A percentile compares a stretch with the other conserved stretches of the same genome.
phyloP scores from a whole-genome alignment of 2,113 vertebrate species.

The Heterotis niloticus region DNA sequence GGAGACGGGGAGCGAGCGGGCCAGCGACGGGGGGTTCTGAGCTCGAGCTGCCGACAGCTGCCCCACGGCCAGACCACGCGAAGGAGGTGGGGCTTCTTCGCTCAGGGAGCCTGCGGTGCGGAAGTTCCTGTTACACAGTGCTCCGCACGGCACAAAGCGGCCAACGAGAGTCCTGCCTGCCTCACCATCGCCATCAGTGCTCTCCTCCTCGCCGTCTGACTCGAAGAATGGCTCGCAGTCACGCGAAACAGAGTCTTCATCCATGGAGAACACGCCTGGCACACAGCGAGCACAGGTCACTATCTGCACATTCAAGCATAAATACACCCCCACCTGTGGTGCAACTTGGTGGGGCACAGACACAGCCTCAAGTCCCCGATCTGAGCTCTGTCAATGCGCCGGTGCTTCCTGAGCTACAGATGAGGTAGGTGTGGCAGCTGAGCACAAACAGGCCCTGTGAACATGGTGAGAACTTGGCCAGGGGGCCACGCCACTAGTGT shows the following conservation, averaged over 20 bases:
- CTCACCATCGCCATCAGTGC: conserved; percentile 68
- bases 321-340: neutral
- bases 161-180: neutral
- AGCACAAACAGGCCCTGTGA: no score
- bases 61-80: conserved; percentile 60
- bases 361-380: no score
- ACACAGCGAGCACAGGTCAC: neutral
- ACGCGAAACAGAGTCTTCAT: conserved; percentile 79
- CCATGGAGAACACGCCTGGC: conserved; percentile 87
- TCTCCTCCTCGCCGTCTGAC: conserved; percentile 75
- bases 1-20: conserved; percentile 81
- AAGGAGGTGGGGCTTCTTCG: conserved; percentile 71
- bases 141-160: neutral
- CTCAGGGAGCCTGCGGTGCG: conserved; percentile 66
- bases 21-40: conserved; percentile 63
- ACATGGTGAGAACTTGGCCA: no score
- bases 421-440: no score
- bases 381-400: no score
- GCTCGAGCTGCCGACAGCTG: conserved; percentile 45
- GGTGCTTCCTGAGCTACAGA: no score
- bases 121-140: neutral
- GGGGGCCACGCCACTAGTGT: no score
- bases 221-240: conserved; percentile 81
- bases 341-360: no score
- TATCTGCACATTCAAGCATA: neutral